phyloP scores from a whole-genome alignment of 64 coral and sea anemone genomes.

The Cladopsammia gracilis region DNA sequence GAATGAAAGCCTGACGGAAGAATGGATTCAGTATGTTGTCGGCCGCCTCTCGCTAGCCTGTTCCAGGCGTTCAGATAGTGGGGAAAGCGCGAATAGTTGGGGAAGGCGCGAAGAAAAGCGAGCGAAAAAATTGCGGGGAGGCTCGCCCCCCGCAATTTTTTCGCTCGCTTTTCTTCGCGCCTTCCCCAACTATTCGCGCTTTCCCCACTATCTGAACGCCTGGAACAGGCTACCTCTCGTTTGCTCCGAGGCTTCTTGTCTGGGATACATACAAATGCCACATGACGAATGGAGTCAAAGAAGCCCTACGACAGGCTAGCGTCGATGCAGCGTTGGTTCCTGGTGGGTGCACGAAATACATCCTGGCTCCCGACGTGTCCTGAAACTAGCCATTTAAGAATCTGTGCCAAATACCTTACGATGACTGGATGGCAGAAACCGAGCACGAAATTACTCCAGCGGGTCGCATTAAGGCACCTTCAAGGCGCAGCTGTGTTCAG shows the following conservation, averaged over 20 bases:
- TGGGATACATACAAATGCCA: conserved; percentile 61
- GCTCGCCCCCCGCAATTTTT: too few species aligned
- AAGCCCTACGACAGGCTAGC: conserved; percentile 26
- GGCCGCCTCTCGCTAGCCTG: conserved; percentile 46
- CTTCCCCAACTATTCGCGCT: too few species aligned
- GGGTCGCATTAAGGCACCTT: conserved; percentile 51
- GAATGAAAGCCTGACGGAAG: conserved; percentile 45
- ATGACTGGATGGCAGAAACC: conserved; percentile 65
- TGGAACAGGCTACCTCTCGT: too few species aligned
- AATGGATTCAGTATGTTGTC: conserved; percentile 47
- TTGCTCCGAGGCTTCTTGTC: conserved; percentile 39
- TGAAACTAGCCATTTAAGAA: conserved; percentile 60
- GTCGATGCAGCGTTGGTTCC: conserved; percentile 47
- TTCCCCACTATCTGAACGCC: too few species aligned
- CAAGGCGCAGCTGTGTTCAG: conserved; percentile 56
- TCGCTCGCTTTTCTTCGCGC: too few species aligned
- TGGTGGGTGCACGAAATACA: conserved; percentile 45
- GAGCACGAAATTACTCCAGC: conserved; percentile 54
- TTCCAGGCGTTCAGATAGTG: too few species aligned
- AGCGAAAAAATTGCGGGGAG: too few species aligned
- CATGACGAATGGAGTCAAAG: conserved; percentile 55
- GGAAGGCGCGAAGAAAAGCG: too few species aligned
- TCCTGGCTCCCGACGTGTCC: conserved; percentile 33
- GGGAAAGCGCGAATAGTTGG: too few species aligned
- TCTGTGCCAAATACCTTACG: conserved; percentile 59